Evolutionary conservation across 2,797 vertebrate species (phyloP).

Genomic region (Acestrorhynchus altus): DNA sequence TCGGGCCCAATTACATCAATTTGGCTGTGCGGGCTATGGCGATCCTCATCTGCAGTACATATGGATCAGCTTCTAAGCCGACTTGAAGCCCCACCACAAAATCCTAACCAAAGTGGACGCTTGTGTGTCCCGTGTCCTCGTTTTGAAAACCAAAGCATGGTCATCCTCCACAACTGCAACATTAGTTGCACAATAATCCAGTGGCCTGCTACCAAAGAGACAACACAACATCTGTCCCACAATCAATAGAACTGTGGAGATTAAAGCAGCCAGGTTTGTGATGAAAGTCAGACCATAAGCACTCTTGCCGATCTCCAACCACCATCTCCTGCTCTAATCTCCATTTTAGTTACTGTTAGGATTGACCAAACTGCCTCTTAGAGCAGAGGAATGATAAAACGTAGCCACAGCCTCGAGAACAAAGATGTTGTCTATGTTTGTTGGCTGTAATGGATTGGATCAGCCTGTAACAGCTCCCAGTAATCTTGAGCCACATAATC

Average conservation of each 20-base stretch:
- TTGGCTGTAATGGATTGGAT: constrained; percentile 43
- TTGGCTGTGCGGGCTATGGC: no score
- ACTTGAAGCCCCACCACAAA: background rate
- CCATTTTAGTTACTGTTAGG: background rate
- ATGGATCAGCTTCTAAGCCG: no score
- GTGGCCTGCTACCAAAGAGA: background rate
- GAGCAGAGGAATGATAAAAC: constrained; percentile 4
- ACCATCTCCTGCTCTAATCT: background rate
- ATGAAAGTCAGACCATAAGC: constrained; percentile 17
- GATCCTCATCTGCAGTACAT: no score
- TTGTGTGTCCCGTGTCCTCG: no score
- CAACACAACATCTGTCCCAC: background rate
- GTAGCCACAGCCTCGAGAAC: background rate
- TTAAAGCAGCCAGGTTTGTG: constrained; percentile 24
- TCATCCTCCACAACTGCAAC: no score
- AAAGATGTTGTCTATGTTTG: background rate
- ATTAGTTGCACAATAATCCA: background rate
- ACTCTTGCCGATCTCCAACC: constrained; percentile 9
- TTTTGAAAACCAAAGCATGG: no score
- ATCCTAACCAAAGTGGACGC: no score
- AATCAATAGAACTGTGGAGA: constrained; percentile 12
- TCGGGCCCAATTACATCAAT: no score
- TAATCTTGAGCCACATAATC: constrained; percentile 24
- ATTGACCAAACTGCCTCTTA: constrained; percentile 29
- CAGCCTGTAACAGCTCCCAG: constrained; percentile 17